phyloP scores from a whole-genome alignment of 2,888 invertebrate species.

The Polydrusus pterygomalis region DNA sequence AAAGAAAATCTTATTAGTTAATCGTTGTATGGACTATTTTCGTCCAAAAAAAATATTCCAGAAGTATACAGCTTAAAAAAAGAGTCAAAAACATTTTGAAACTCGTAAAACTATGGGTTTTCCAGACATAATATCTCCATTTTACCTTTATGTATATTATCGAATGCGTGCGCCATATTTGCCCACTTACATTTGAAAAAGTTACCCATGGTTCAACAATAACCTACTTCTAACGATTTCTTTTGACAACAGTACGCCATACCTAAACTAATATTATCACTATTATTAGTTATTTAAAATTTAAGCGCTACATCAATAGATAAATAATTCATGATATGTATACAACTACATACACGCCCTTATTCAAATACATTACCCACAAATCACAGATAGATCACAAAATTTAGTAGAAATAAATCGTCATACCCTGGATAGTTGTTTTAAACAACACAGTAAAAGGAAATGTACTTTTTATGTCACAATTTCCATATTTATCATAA shows the following conservation, averaged over 20 bases:
- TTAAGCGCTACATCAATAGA: too few species aligned
- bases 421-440: neutral
- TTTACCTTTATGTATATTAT: neutral
- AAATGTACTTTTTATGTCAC: neutral
- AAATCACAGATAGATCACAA: neutral
- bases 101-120: too few species aligned
- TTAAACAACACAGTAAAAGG: neutral
- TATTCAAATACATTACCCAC: neutral
- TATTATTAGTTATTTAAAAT: neutral
- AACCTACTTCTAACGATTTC: neutral
- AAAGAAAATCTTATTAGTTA: neutral
- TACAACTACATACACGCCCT: slow-evolving; percentile 14
- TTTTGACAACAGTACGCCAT: neutral
- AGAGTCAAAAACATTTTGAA: too few species aligned
- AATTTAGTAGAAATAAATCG: neutral
- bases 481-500: neutral
- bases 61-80: too few species aligned
- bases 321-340: neutral
- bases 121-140: neutral
- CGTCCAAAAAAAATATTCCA: too few species aligned
- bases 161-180: neutral
- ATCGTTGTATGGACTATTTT: neutral
- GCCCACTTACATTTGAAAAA: neutral
- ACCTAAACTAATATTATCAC: neutral
- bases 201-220: neutral